These are phyloP conservation scores for Chinchilla lanigera DNA, from an alignment of 2,113 vertebrate genomes.

Conservation along the genomic window DNA sequence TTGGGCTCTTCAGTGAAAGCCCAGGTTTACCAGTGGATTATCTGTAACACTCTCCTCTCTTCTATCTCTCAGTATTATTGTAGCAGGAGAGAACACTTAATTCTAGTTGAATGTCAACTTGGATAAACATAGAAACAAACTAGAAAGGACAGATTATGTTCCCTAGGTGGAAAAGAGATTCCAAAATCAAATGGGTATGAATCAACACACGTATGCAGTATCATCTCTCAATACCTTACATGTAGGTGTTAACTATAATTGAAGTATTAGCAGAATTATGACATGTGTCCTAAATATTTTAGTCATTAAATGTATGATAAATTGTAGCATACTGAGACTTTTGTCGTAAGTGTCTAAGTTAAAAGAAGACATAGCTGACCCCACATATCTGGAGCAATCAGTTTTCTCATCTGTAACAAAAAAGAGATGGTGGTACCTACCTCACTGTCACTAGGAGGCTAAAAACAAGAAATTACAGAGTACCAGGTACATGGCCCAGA, in stretches of 20 bases:
- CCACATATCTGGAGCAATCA: not conserved
- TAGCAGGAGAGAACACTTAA: constrained; percentile 70
- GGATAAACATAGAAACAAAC: constrained; percentile 70
- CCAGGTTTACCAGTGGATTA: constrained; percentile 34
- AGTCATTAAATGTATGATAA: not conserved
- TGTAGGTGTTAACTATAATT: not conserved
- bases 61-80: constrained; percentile 42
- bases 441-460: not conserved
- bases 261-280: not conserved
- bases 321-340: not conserved
- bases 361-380: constrained; percentile 8
- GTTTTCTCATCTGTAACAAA: not conserved
- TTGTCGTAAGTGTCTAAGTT: not conserved
- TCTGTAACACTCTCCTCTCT: constrained; percentile 6
- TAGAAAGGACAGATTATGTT: constrained; percentile 62
- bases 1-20: not conserved
- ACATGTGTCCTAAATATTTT: not conserved
- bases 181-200: not conserved
- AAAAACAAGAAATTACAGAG: not conserved
- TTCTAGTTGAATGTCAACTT: constrained; percentile 73
- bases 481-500: not conserved
- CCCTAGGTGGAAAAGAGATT: constrained; percentile 31
- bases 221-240: rapidly evolving
- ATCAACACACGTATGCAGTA: not conserved
- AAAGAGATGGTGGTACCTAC: not conserved